phyloP scores from a whole-genome alignment of 1,140 invertebrate species.

The Dendroctonus valens region DNA sequence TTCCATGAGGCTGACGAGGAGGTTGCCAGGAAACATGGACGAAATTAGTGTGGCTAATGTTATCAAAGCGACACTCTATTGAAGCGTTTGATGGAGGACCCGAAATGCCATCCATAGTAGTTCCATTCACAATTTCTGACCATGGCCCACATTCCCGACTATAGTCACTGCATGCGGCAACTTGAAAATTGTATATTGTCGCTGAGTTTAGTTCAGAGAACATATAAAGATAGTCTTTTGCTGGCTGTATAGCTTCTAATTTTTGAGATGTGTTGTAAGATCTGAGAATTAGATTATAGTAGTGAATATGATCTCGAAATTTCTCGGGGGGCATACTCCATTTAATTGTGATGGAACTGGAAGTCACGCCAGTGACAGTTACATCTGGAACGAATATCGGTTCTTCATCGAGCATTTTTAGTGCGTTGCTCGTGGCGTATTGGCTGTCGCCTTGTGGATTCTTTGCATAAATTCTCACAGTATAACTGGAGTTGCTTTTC shows the following conservation, averaged over 20 bases:
- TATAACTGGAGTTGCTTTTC: slow-evolving; percentile 51
- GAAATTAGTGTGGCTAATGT: slow-evolving; percentile 61
- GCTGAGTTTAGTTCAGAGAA: slow-evolving; percentile 74
- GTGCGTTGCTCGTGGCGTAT: slow-evolving; percentile 47
- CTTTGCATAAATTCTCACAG: slow-evolving; percentile 54
- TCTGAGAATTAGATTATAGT: slow-evolving; percentile 68
- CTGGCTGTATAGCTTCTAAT: slow-evolving; percentile 62
- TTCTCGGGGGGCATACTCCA: slow-evolving; percentile 67
- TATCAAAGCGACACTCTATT: slow-evolving; percentile 65
- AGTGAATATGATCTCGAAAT: slow-evolving; percentile 70
- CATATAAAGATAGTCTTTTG: slow-evolving; percentile 67
- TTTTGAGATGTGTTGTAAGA: slow-evolving; percentile 57
- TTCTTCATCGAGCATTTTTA: slow-evolving; percentile 61
- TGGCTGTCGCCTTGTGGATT: slow-evolving; percentile 57
- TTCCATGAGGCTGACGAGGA: slow-evolving; percentile 70
- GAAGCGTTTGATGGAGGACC: slow-evolving; percentile 57
- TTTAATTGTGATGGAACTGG: slow-evolving; percentile 74
- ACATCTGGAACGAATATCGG: slow-evolving; percentile 76
- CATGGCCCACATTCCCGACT: slow-evolving; percentile 71
- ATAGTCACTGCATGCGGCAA: slow-evolving; percentile 74
- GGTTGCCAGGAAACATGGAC: slow-evolving; percentile 69
- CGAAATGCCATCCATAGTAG: slow-evolving; percentile 72
- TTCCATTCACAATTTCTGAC: slow-evolving; percentile 72
- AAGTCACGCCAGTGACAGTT: slow-evolving; percentile 72
- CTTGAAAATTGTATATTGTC: slow-evolving; percentile 74